Base-by-base conservation (phyloP, 2,888 invertebrate genomes). In the Horisme vitalbata region DNA sequence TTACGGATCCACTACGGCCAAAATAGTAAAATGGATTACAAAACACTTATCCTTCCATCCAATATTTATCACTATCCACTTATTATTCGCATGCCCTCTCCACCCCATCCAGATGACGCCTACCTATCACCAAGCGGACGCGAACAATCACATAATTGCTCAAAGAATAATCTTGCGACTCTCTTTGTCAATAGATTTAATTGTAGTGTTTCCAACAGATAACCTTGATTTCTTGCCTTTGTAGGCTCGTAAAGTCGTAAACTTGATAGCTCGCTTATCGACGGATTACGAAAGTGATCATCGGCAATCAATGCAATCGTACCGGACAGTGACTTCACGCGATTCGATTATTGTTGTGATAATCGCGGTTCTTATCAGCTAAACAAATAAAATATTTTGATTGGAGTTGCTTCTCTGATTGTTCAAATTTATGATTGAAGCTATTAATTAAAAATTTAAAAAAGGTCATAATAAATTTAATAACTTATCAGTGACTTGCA, bases 271-370 rank as follows among this genome's bases (percentile, higher is more conserved):
- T 47, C 41, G 50, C 58, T 70, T 72, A 74, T 76, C 74, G 65
- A 44, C 47, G 54, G 61, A 67, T 76, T 76, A 70, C 67, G 64
- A 72, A 71, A 73, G 61, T 60, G 55, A 63, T 63, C 48, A 60
- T 65, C 58, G 32, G 52, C 65, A 70, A 71, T 71, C 67, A 61
- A 58, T 61, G 61, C 71, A 71, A 72, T 72, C 67, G 62, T 59
- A 53, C 47, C 63, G 61, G 57, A 58, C 47, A 51, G 41, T 53
- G 45, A 48, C 28, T 43, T 21, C 45, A 57, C 57, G 57, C 57
- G 26, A 51, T 37, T 41, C 28, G 34, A n/a, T 33, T 37, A 18
- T 44, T 36, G 32, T 57, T 52, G 47, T 51, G 37, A 36, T 53
- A 51, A 57, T 46, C 41, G 35, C 15, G 35, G 27, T 20, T 44